Evolutionary conservation across 2,888 invertebrate species (phyloP).

Genomic region (Erpobdella octoculata): DNA sequence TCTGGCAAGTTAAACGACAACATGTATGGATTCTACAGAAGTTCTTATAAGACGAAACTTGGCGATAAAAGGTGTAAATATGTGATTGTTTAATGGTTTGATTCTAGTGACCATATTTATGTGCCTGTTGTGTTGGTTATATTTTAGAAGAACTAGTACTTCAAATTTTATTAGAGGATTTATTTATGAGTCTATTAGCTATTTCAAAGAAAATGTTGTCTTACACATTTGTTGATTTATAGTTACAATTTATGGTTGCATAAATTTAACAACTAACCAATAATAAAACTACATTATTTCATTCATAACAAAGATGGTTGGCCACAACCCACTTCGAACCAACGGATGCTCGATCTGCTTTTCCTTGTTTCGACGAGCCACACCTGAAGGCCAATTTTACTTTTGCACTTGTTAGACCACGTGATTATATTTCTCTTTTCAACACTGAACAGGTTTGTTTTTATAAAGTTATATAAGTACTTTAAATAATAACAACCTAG

Average conservation of each 20-base stretch:
- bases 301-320: slow-evolving; percentile 50
- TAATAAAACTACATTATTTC: not conserved
- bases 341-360: slow-evolving; percentile 47
- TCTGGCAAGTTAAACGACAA: slow-evolving; percentile 31
- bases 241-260: not conserved
- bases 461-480: not conserved
- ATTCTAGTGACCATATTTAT: not conserved
- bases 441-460: slow-evolving; percentile 74
- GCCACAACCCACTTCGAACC: slow-evolving; percentile 64
- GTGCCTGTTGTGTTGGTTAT: too few species aligned
- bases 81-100: not conserved
- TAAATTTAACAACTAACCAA: not conserved
- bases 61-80: slow-evolving; percentile 35
- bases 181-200: too few species aligned
- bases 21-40: slow-evolving; percentile 38
- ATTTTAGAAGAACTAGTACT: too few species aligned
- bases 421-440: slow-evolving; percentile 53
- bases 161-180: too few species aligned
- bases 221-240: not conserved
- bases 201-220: too few species aligned
- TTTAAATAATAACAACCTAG: not conserved
- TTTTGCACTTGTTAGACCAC: slow-evolving; percentile 67
- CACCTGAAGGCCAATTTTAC: slow-evolving; percentile 68
- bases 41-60: slow-evolving; percentile 34
- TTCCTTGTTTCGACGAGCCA: slow-evolving; percentile 52